Conservation (phyloP, 2,113 vertebrate species). For the Typhlomys cinereus region DNA sequence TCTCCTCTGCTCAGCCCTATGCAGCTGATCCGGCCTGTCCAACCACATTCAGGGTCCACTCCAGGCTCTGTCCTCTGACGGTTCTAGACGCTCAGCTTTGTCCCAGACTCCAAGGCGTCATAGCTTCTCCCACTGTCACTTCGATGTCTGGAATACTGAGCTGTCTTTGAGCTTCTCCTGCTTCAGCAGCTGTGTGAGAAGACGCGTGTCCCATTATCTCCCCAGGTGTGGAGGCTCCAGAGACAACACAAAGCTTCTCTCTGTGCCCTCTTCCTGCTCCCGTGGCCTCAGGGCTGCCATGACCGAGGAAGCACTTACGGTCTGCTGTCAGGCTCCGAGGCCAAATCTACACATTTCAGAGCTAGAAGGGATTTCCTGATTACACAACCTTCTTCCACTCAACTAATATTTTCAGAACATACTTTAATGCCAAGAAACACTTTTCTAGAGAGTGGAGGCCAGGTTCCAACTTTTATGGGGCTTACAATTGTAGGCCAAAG, state of each 20-base stretch:
- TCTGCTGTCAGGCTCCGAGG: not conserved
- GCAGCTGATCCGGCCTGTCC: not conserved
- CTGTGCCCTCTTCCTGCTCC: not conserved
- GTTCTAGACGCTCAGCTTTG: not conserved
- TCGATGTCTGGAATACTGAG: not conserved
- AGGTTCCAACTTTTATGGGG: not conserved
- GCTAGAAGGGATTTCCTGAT: not conserved
- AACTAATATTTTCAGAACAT: not conserved
- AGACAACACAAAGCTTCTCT: not conserved
- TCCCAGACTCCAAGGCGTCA: not conserved
- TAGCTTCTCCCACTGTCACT: too few relatives aligned
- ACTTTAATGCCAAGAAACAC: not conserved
- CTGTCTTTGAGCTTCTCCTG: not conserved
- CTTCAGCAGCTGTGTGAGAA: not conserved
- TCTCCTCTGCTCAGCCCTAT: not conserved
- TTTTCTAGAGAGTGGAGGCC: slow-evolving; percentile 2
- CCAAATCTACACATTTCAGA: not conserved
- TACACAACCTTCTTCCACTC: not conserved
- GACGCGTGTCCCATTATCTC: too few relatives aligned
- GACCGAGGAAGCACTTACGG: accelerated
- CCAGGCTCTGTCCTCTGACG: not conserved
- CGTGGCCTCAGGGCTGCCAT: not conserved
- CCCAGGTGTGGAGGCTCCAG: not conserved
- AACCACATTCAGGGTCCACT: not conserved
- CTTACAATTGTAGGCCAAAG: not conserved